Base-by-base conservation (phyloP, 2,113 vertebrate species). In the Columba livia region DNA sequence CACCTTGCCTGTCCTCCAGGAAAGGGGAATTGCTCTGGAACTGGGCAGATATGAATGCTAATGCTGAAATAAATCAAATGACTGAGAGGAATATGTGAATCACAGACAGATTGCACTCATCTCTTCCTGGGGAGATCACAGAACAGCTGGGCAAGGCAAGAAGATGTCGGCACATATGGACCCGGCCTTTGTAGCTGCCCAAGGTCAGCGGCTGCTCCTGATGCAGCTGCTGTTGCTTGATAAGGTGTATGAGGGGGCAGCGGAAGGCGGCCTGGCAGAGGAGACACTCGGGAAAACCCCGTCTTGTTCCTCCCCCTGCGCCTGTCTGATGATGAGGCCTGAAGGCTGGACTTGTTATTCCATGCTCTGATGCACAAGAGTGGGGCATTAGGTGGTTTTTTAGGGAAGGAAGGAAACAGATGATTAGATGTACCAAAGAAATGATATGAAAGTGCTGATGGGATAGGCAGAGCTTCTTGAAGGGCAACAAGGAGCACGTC, bases 131-230 rank as follows among this genome's bases (percentile, higher is more conserved):
- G 38, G 5, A 17, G 70, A 71, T 69, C 74, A 65, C 26, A 75
- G 78, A 88, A 62, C 75, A 93, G 38, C 84, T 70, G 88, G 85
- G 28, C 56, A 82, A 90, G 72, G 58, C 38, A 67, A 81, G 92
- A 93, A 80, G 58, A 61, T 0, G 3, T 77, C 14, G 7, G 25
- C 58, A 79, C 77, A 34, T 13, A 65, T 2, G 40, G 69, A 69
- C 47, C 32, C 0, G 0, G 81, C 70, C 86, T 95, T 92, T 94
- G 64, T 56, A 89, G 51, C 38, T 79, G 81, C 56, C 26, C 81
- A 85, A 84, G 91, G 75, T 92, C 90, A 89, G 57, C 23, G 69
- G 34, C 57, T 96, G 74, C 74, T 94, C 65, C 62, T 75, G 64
- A 28, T 15, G 51, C 89, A 91, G 91, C 62, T 92, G 93, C 65